A percentile compares a stretch with the other conserved stretches of the same genome.
phyloP scores from a whole-genome alignment of 2,113 vertebrate genomes.

The Grammomys surdaster region DNA sequence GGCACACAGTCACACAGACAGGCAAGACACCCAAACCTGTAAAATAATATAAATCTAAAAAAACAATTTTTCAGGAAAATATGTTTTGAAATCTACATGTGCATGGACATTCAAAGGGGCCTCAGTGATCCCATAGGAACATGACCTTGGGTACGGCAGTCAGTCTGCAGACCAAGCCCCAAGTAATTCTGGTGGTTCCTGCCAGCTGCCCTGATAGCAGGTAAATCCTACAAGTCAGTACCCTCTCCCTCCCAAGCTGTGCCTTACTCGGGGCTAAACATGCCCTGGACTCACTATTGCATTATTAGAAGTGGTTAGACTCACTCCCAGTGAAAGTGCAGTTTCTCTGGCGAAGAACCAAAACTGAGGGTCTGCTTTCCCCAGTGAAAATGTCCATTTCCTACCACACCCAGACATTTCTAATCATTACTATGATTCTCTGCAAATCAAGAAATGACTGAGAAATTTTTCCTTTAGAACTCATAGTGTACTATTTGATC shows the following conservation, averaged over 20 bases:
- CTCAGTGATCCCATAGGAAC: not conserved
- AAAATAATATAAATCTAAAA: not conserved
- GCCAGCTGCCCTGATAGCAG: not conserved
- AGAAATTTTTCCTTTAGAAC: not conserved
- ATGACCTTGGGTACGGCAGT: not conserved
- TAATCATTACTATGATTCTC: not conserved
- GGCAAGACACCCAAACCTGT: not conserved
- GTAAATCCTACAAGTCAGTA: not conserved
- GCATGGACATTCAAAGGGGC: rapidly evolving
- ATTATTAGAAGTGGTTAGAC: too few species aligned
- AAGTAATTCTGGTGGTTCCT: not conserved
- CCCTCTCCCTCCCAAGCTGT: not conserved
- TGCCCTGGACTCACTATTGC: rapidly evolving
- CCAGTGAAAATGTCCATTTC: not conserved
- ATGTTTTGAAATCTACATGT: not conserved
- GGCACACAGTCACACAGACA: not conserved
- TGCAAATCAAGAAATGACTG: not conserved
- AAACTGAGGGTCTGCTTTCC: not conserved
- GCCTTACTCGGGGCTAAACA: not conserved
- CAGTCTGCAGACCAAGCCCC: not conserved
- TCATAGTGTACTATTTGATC: not conserved
- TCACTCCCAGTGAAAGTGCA: not conserved
- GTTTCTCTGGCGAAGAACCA: not conserved
- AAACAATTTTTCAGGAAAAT: not conserved
- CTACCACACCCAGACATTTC: not conserved